Base-by-base conservation (phyloP, 2,113 vertebrate genomes). In the Shinisaurus crocodilurus region DNA sequence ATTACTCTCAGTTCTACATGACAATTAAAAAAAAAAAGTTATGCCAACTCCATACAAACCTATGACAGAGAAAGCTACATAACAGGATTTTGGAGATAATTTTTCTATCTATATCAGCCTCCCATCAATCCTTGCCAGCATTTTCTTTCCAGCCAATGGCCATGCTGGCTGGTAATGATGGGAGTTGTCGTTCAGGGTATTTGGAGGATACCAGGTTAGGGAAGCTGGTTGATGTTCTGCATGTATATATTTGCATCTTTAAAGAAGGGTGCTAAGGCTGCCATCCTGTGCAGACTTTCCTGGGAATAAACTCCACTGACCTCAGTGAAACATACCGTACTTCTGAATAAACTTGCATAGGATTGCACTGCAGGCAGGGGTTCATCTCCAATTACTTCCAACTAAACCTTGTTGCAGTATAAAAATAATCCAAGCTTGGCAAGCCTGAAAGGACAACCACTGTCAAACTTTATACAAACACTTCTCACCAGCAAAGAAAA, bases 391-490 rank as follows among this genome's bases (percentile, higher is more conserved):
- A 54, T 70, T 67, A 80, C 60, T 92, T 88, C 91, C 86, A 83
- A 0, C 3, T 63, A 2, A 57, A 25, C 80, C 82, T 91, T 87
- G 89, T 87, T 89, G 82, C 6, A 88, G 90, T 93, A 90, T 79
- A 74, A 89, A 92, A 91, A 82, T 89, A 93, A 96, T 91, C 88
- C 92, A 91, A 88, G 57, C 82, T 57, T 91, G 92, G 69, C 65
- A 82, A 2, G 82, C 89, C 85, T 90, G 91, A 92, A 88, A 57
- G 95, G 90, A 88, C 90, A 91, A 87, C 89, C 92, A 48, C 77
- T 69, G 93, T 95, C 95, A 96, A 91, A 89, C 93, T 91, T 89
- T 92, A 32, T 84, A 93, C 90, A 83, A 95, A 95, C 90, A 87
- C 84, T 94, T 94, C 91, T 94, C 86, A 90, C 63, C 88, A 93